These are phyloP conservation scores for Hofmannophila pseudospretella DNA, from an alignment of 2,888 invertebrate genomes.

Conservation along the genomic window DNA sequence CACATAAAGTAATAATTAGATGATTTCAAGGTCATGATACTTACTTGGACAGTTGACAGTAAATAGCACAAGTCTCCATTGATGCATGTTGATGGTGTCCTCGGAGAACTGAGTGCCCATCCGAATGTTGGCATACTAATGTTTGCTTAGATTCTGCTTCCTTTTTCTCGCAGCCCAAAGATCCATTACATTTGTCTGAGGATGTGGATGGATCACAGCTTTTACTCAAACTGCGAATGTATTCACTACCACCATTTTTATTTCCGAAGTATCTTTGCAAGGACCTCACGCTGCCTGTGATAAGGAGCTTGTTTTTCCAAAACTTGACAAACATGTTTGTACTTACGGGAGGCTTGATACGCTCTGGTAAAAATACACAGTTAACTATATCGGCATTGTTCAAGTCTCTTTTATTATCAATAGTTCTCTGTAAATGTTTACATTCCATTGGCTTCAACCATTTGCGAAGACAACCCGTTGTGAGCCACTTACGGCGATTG, in stretches of 20 bases:
- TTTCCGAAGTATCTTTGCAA: slow-evolving; percentile 65
- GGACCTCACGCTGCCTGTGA: slow-evolving; percentile 64
- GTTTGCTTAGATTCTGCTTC: slow-evolving; percentile 44
- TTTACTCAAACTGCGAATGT: slow-evolving; percentile 49
- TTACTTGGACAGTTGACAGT: slow-evolving; percentile 70
- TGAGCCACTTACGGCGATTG: slow-evolving; percentile 68
- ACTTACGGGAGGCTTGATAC: slow-evolving; percentile 50
- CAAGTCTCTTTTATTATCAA: slow-evolving; percentile 64
- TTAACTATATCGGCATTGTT: slow-evolving; percentile 61
- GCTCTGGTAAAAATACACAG: slow-evolving; percentile 59
- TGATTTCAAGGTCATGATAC: slow-evolving; percentile 13
- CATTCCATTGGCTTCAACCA: slow-evolving; percentile 73
- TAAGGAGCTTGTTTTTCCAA: slow-evolving; percentile 68
- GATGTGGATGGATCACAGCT: slow-evolving; percentile 49
- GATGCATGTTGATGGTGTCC: slow-evolving; percentile 68
- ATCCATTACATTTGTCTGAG: slow-evolving; percentile 37
- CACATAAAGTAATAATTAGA: too few species aligned
- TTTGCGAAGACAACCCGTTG: slow-evolving; percentile 67
- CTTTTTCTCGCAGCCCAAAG: slow-evolving; percentile 43
- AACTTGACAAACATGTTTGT: slow-evolving; percentile 67
- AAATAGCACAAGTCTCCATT: slow-evolving; percentile 66
- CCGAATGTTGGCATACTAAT: slow-evolving; percentile 61
- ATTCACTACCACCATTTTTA: slow-evolving; percentile 50
- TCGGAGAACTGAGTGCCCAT: slow-evolving; percentile 62
- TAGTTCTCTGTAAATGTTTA: slow-evolving; percentile 69